phyloP scores from a whole-genome alignment of 2,113 vertebrate genomes.

The Azemiops feae region DNA sequence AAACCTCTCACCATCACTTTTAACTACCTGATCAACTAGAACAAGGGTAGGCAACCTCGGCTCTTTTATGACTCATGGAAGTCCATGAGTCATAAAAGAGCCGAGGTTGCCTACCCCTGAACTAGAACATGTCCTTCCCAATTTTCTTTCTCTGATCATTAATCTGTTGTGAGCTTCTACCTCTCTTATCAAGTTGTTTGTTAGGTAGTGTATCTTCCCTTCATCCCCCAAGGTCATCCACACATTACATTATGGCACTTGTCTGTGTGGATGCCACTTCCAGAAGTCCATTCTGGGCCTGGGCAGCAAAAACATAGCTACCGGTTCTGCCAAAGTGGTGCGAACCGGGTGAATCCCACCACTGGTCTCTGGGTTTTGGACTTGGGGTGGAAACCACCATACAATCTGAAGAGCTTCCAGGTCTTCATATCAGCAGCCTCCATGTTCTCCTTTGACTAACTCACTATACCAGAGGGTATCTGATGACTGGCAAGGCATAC shows the following conservation, averaged over 20 bases:
- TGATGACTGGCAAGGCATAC: neutral
- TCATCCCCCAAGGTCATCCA: neutral
- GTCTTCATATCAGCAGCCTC: neutral
- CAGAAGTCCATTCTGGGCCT: too few species aligned
- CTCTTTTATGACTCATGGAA: too few species aligned
- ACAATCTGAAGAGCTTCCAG: neutral
- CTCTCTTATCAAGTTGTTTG: neutral
- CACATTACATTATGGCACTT: neutral
- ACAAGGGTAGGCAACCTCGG: too few species aligned
- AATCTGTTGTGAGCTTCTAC: neutral
- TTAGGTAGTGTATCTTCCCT: neutral
- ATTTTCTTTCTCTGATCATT: neutral
- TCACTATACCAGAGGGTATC: neutral
- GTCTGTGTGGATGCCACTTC: too few species aligned
- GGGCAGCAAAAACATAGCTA: too few species aligned
- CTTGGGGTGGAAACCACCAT: neutral
- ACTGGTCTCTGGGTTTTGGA: too few species aligned
- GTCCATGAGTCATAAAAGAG: too few species aligned
- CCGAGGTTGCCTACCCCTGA: too few species aligned
- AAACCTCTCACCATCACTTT: neutral
- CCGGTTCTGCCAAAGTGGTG: too few species aligned
- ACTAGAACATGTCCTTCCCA: neutral
- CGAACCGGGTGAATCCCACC: too few species aligned
- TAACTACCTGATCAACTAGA: neutral
- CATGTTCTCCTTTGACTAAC: neutral